Evolutionary conservation across 2,113 vertebrate species (phyloP), one percentile per base, ranked within the genome.

Genomic region (Brienomyrus brachyistius): DNA sequence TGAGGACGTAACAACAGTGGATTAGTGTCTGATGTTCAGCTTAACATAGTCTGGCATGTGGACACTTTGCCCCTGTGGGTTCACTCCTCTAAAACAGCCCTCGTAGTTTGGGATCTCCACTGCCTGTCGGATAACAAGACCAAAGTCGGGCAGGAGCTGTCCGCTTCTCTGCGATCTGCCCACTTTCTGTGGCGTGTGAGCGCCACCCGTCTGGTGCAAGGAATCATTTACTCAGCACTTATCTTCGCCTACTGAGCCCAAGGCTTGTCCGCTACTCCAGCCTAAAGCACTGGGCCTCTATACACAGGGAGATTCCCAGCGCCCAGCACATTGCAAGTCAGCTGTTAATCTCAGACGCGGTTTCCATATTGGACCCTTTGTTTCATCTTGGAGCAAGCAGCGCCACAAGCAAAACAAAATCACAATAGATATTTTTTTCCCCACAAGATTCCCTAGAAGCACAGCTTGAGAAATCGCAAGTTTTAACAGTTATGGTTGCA

Each of bases 111-210:
- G 5, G 86, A 8, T 88, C 31, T 35, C 21, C 48, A 56, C 17
- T 59, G 52, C 35, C 19, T 19, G 52, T 8, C 31, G 43, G 19
- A 23, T 31, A 21, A 23, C n/a, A 19, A 35, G 19, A 59, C 19
- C 54, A 59, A 80, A 80, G 35, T 40, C 52, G 27, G 31, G 40
- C 74, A 59, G 50, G 70, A 89, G 31, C 88, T 89, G 88, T 43
- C 51, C 17, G 1, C 70, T 43, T 52, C 27, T 8, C 19, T 77
- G 70, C 21, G 54, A 23, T 52, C 23, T 52, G 27, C 11, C 31
- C 27, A 48, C 51, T 83, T 45, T 80, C 47, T 52, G 50, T 66
- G 31, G 77, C 77, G 23, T n/a, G 9, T 51, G 35, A 52, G 35
- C 4, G 40, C 88, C 31, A 56, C 47, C 31, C 70, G 2, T 77